Conservation (phyloP, 2,113 vertebrate species). For the Anser brachyrhynchus region DNA sequence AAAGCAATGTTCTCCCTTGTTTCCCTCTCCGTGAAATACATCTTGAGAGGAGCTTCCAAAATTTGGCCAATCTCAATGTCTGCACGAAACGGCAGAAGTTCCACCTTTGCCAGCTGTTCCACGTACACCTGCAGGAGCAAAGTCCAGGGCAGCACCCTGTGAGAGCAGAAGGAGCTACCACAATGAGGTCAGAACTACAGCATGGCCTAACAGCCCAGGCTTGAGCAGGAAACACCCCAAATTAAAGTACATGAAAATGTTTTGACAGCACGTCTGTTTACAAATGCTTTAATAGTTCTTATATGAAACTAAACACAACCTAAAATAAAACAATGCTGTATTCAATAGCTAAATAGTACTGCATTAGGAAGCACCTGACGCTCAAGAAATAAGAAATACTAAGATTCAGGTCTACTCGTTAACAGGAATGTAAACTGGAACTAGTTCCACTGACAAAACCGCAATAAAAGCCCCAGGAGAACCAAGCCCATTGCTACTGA, state of each 20-base stretch:
- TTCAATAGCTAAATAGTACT: background rate
- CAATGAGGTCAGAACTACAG: background rate
- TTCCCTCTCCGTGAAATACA: slow-evolving; percentile 54
- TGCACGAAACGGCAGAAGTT: slow-evolving; percentile 68
- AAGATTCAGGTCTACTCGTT: background rate
- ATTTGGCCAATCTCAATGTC: slow-evolving; percentile 66
- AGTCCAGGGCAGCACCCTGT: background rate
- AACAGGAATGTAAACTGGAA: background rate
- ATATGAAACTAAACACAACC: background rate
- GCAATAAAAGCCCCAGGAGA: background rate
- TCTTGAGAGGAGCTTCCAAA: slow-evolving; percentile 71
- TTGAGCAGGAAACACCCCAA: background rate
- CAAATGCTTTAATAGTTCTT: background rate
- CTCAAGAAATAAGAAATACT: background rate
- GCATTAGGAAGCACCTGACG: too few species aligned
- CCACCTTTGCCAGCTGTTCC: slow-evolving; percentile 63
- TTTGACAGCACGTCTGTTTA: background rate
- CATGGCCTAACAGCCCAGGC: too few species aligned
- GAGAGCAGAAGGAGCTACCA: background rate
- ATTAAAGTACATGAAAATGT: background rate
- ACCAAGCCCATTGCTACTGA: background rate
- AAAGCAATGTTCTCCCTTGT: slow-evolving; percentile 28
- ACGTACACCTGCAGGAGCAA: slow-evolving; percentile 62
- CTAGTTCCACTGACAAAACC: background rate
- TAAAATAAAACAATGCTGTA: background rate